Percentiles rank a stretch among this genome's conserved stretches.
Evolutionary conservation across 2,797 vertebrate species (phyloP).

Genomic region (Erpetoichthys calabaricus): DNA sequence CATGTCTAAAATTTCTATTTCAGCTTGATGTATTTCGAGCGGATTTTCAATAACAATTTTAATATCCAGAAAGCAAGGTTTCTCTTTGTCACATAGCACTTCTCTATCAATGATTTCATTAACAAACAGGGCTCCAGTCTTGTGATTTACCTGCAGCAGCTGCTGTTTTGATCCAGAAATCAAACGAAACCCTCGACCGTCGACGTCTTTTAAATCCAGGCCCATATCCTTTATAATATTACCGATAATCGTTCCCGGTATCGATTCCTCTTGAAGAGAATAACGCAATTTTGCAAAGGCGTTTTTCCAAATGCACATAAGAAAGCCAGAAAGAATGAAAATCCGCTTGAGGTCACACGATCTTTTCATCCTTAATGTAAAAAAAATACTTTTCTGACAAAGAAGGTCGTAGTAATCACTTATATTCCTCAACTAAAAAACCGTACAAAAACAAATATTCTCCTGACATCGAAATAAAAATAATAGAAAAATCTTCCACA

Average conservation of each 20-base stretch:
- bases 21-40: conserved; percentile 47
- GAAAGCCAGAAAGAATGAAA: too few relatives aligned
- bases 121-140: conserved; percentile 28
- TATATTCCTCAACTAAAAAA: too few relatives aligned
- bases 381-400: too few relatives aligned
- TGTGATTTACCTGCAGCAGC: conserved; percentile 25
- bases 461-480: too few relatives aligned
- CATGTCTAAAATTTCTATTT: conserved; percentile 47
- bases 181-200: conserved; percentile 38
- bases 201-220: conserved; percentile 33
- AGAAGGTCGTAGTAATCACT: too few relatives aligned
- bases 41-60: conserved; percentile 53
- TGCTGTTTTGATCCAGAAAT: conserved; percentile 24
- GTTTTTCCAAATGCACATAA: conserved; percentile 10
- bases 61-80: conserved; percentile 38
- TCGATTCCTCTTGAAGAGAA: conserved; percentile 43
- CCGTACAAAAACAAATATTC: too few relatives aligned
- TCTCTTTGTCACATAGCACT: conserved; percentile 36
- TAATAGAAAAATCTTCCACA: too few relatives aligned
- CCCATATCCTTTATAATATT: conserved; percentile 52
- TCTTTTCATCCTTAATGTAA: too few relatives aligned
- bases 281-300: conserved; percentile 40
- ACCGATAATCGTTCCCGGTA: conserved; percentile 45
- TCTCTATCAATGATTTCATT: conserved; percentile 32
- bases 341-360: too few relatives aligned